phyloP scores from a whole-genome alignment of 1,140 invertebrate genomes.

The Zophobas morio region DNA sequence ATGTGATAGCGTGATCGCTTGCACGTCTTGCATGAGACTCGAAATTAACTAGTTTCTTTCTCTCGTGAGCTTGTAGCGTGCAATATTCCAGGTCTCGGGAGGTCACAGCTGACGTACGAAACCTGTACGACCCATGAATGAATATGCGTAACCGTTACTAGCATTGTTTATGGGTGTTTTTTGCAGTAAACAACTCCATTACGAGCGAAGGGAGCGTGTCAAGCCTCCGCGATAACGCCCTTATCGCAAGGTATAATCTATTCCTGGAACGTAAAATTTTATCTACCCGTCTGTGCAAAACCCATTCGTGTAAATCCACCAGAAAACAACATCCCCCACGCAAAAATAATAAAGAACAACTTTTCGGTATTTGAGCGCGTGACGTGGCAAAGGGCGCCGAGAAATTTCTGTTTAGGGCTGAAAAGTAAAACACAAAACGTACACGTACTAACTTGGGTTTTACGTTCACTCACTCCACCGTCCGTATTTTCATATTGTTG shows the following conservation, averaged over 20 bases:
- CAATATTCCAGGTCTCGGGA: conserved; percentile 27
- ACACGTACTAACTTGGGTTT: too few species aligned
- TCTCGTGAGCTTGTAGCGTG: conserved; percentile 20
- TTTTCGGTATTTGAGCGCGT: too few species aligned
- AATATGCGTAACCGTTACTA: conserved; percentile 24
- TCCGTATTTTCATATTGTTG: too few species aligned
- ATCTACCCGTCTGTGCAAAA: too few species aligned
- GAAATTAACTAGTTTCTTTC: conserved; percentile 36
- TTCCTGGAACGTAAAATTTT: neutral
- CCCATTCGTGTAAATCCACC: too few species aligned
- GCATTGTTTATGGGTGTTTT: conserved; percentile 16
- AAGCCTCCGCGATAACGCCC: neutral
- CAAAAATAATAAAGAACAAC: too few species aligned
- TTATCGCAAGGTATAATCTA: neutral
- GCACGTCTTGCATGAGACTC: conserved; percentile 25
- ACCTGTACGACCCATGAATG: conserved; percentile 10
- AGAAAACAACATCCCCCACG: too few species aligned
- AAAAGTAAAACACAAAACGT: too few species aligned
- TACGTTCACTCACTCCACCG: too few species aligned
- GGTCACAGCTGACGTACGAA: conserved; percentile 22
- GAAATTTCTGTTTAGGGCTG: too few species aligned
- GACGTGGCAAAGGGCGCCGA: too few species aligned
- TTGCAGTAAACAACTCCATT: neutral
- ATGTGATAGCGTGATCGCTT: conserved; percentile 16
- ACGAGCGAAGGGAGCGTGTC: neutral